phyloP scores from a whole-genome alignment of 2,113 vertebrate species.

The Halcyon malimbica region DNA sequence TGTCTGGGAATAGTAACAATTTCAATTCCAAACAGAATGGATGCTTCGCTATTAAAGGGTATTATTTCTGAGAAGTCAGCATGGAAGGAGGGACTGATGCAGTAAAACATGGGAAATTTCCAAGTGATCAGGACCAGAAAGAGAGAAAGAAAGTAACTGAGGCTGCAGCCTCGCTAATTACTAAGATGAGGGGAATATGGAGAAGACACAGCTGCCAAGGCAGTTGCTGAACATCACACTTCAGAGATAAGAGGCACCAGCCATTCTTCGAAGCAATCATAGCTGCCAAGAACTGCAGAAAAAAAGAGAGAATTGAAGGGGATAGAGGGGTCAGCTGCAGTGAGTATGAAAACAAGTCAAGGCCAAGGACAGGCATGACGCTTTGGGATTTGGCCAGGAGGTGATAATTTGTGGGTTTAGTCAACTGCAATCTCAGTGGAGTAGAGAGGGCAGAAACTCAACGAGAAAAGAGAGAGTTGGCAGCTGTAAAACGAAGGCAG shows the following conservation, averaged over 20 bases:
- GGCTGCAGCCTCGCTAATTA: neutral
- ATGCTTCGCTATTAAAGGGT: neutral
- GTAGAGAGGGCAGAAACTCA: conserved; percentile 33
- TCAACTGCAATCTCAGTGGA: conserved; percentile 51
- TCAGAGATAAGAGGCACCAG: conserved; percentile 61
- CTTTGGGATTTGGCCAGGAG: conserved; percentile 64
- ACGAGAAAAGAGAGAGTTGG: conserved; percentile 29
- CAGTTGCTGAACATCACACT: conserved; percentile 10
- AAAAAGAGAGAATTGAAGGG: conserved; percentile 45
- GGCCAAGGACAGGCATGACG: conserved; percentile 39
- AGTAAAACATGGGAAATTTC: neutral
- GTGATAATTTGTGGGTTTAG: conserved; percentile 61
- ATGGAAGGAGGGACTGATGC: neutral
- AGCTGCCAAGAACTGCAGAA: conserved; percentile 55
- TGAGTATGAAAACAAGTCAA: conserved; percentile 48
- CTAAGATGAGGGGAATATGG: neutral
- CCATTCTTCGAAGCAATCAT: conserved; percentile 30
- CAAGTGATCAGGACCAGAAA: neutral
- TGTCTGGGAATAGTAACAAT: conserved; percentile 48
- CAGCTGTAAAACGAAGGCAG: conserved; percentile 7
- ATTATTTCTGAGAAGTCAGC: conserved; percentile 32
- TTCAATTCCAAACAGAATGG: neutral
- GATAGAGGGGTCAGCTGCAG: conserved; percentile 43
- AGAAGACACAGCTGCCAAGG: conserved; percentile 28
- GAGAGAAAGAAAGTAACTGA: neutral